Evolutionary conservation across 2,888 invertebrate genomes (phyloP), one percentile per base, ranked within the genome.

Genomic region (Anorthoa munda): DNA sequence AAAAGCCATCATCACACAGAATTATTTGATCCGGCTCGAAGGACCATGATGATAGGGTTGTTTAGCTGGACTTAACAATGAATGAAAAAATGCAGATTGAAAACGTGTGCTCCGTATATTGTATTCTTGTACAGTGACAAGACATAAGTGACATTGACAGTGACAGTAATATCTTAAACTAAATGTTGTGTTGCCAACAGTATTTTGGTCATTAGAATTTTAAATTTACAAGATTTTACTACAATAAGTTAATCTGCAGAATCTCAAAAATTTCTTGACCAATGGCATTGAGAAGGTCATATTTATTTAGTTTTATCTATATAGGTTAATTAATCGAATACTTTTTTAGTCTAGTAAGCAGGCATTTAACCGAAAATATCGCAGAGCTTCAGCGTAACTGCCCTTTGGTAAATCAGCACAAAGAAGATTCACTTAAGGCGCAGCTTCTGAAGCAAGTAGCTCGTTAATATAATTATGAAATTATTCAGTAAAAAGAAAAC

Each of bases 361-460:
- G 50, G 18, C 26, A 64, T 76, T 70, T 64, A 66, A 63, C 50
- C 60, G 11, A 74, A 82, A 69, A 63, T 59, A 59, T 65, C n/a
- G 13, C 50, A 31, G 48, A n/a, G 39, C 31, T 82, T 63, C 63
- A 72, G 63, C 69, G 68, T 60, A 63, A 66, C 50, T 66, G 81
- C 74, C 50, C 67, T 82, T 76, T 76, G 21, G 59, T 72, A 79
- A 74, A 79, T 83, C 79, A 75, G 79, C 39, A 69, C 72, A 76
- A 74, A 76, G 50, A 59, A 66, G 71, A 72, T 53, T 26, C 13
- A 61, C 26, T 84, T 84, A 83, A 83, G 84, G 79, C 53, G 53
- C 53, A 72, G 81, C 18, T 18, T 4, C 39, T 48, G 4, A 2
- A 4, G 15, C 17, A 26, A 17, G 21, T 21, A 39, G 18, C 18